Base-by-base conservation (phyloP, 2,888 invertebrate species). In the Coleophora flavipennella region DNA sequence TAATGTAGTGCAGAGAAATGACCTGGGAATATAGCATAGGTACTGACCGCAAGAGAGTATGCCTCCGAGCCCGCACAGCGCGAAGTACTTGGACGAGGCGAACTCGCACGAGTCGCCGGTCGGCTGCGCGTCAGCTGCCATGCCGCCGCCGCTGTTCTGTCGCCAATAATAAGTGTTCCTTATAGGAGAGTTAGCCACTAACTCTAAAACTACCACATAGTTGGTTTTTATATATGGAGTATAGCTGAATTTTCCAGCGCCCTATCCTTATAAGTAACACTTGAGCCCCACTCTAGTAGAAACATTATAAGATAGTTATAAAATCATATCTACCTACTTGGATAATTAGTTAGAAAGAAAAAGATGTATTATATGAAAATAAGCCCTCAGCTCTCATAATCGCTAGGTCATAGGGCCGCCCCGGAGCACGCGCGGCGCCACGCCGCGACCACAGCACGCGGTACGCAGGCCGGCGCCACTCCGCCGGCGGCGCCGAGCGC, bases 61-160 rank as follows among this genome's bases (percentile, higher is more conserved):
- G 42, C 89, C 99, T 47, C 98, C 98, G 55, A 99, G 85, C 36
- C 97, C 97, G 80, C 99, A 99, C 33, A 96, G 87, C 31, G 91
- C 88, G 80, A 94, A 99, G 78, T 95, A 99, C 62, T 96, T 92
- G 47, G 86, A 74, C 0, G 96, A 96, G 27, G 95, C 99, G 81
- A 95, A 97, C 75, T 95, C 96, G 70, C 94, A 95, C 39, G 93
- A 93, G 70, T 92, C 88, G 57, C 58, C 70, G 1, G 50, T 67
- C 0, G 53, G 42, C 11, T 58, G 63, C 0, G 72, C 67, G 1
- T 74, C 63, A 6, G 84, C 84, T 1, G 73, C 76, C 77, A 83
- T 81, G 44, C 73, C 70, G 47, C 62, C 61, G 9, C 37, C 37
- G 35, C 20, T 20, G 20, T n/a, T n/a, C n/a, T n/a, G n/a, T n/a